Evolutionary conservation across 2,888 invertebrate species (phyloP), one percentile per base, ranked within the genome.

Genomic region (Pocota personata): DNA sequence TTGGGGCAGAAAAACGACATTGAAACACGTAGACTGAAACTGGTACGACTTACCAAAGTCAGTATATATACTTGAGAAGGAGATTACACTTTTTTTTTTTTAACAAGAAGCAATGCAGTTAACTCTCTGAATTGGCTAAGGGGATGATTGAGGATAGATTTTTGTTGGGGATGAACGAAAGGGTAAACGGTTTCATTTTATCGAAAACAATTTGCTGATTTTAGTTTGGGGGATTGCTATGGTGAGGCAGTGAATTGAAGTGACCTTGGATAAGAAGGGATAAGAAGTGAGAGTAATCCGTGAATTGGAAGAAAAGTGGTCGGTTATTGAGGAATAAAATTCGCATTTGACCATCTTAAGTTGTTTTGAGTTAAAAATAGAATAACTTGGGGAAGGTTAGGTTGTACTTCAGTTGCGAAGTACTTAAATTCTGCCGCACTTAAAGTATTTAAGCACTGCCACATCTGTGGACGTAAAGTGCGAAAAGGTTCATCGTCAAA

Each of bases 191-290:
- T 75, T 82, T 64, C 40, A 21, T 69, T 76, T 82, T 82, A 82
- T 73, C 64, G 69, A 76, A 80, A 73, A 73, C 73, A 80, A 73
- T 80, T 66, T 66, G 58, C 2, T 64, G 64, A 79, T 79, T 64
- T 43, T 14, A 37, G 50, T 60, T 67, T 43, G 12, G n/a, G n/a
- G 62, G 32, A 62, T 69, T 50, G 35, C 21, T 35, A 12, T 50
- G 40, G 21, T 19, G 8, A 37, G 12, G 16, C 12, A 62, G 43
- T 30, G 8, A 7, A 43, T 12, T 40, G 37, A 10, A 12, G n/a
- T 40, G 37, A 37, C 24, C 37, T 21, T 57, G 5, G 19, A 19
- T 57, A 1, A 35, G 21, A n/a, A n/a, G 12, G 19, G 14, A 16
- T 35, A 46, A 62, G 27, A 12, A 16, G 43, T n/a, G 35, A 14